A percentile compares a stretch with the other conserved stretches of the same genome.
Evolutionary conservation across 2,113 vertebrate species (phyloP).

Genomic region (Aleadryas rufinucha): DNA sequence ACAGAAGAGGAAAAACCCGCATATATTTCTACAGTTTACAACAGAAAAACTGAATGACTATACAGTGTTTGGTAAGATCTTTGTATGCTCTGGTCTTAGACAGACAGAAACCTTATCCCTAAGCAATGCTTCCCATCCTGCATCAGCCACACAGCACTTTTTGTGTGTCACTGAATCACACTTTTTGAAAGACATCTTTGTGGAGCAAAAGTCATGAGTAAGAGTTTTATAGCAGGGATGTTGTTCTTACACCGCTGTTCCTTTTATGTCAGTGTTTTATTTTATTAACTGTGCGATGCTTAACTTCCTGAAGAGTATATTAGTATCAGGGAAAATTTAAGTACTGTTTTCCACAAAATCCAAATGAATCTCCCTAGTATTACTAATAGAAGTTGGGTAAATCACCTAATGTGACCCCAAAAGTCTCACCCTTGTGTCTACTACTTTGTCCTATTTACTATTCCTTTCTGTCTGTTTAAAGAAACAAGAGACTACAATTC

Average conservation of each 20-base stretch:
- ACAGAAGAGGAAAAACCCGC: accelerated
- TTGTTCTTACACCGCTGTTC: neutral
- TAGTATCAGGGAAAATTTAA: neutral
- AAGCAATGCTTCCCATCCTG: neutral
- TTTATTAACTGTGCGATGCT: neutral
- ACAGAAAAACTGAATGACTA: neutral
- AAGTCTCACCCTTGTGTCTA: neutral
- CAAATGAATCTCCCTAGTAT: neutral
- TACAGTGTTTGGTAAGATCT: neutral
- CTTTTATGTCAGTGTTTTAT: neutral
- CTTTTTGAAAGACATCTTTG: neutral
- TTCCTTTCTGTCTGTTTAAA: neutral
- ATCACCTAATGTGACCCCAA: neutral
- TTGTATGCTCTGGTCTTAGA: neutral
- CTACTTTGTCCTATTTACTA: neutral
- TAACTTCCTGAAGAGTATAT: neutral
- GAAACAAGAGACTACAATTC: neutral
- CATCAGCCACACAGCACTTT: neutral
- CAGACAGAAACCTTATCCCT: neutral
- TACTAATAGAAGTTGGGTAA: neutral
- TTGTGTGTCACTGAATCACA: neutral
- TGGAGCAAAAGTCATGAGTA: neutral
- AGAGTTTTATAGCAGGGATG: neutral
- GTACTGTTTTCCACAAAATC: neutral
- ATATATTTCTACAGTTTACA: neutral